phyloP scores from a whole-genome alignment of 2,113 vertebrate genomes.

The Tupaia tana region DNA sequence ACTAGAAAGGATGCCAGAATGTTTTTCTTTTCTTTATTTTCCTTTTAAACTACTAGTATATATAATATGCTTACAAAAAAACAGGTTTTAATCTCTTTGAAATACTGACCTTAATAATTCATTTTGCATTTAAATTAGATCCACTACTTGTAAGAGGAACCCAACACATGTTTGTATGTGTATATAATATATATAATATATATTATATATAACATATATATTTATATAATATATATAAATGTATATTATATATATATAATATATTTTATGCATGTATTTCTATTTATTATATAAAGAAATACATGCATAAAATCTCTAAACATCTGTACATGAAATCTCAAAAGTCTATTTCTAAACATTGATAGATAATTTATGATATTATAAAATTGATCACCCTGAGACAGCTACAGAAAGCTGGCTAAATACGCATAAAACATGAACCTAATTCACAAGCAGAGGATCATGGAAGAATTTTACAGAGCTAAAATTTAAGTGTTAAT shows the following conservation, averaged over 20 bases:
- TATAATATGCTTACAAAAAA: constrained; percentile 76
- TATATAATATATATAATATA: background rate
- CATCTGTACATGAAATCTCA: constrained; percentile 60
- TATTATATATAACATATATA: background rate
- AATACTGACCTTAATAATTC: constrained; percentile 61
- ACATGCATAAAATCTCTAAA: constrained; percentile 2
- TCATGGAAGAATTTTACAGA: constrained; percentile 64
- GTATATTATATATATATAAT: no score
- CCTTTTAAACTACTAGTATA: constrained; percentile 53
- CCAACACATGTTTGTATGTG: background rate
- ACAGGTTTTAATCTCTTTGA: constrained; percentile 71
- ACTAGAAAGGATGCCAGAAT: constrained; percentile 75
- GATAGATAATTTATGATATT: constrained; percentile 70
- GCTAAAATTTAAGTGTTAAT: constrained; percentile 70
- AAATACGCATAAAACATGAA: constrained; percentile 77
- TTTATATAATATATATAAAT: background rate
- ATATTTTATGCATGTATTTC: no score
- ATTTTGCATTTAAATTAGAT: constrained; percentile 71
- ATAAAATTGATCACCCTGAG: constrained; percentile 65
- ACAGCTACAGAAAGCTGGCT: constrained; percentile 73
- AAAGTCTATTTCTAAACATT: constrained; percentile 74
- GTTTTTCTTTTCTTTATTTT: constrained; percentile 40
- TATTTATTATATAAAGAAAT: no score
- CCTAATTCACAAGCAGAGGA: constrained; percentile 65
- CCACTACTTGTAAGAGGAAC: constrained; percentile 64